Evolutionary conservation across 2,888 invertebrate genomes (phyloP).

Genomic region (Sminthurinus aureus): DNA sequence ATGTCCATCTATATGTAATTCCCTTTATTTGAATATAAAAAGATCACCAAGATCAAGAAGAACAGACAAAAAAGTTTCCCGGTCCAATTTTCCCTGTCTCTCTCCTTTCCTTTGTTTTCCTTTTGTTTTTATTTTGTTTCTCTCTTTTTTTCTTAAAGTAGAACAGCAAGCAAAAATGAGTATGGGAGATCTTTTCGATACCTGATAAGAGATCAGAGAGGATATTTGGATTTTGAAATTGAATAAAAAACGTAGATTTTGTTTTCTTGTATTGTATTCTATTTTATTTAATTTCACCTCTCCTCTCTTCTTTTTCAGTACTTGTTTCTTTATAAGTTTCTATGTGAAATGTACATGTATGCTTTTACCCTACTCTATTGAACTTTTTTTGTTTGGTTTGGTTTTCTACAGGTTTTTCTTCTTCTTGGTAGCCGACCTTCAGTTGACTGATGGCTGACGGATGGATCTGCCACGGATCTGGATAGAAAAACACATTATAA

Average conservation of each 20-base stretch:
- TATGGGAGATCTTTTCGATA: neutral
- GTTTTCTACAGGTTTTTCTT: neutral
- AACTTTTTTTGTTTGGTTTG: neutral
- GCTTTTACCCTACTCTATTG: too few species aligned
- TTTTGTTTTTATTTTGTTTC: slow-evolving; percentile 8
- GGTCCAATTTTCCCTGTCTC: neutral
- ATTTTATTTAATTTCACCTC: neutral
- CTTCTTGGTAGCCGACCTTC: slow-evolving; percentile 13
- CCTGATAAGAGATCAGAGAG: neutral
- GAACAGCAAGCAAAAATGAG: neutral
- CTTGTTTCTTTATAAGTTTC: neutral
- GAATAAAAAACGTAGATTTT: neutral
- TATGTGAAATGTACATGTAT: too few species aligned
- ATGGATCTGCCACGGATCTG: neutral
- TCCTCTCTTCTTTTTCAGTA: neutral
- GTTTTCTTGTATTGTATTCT: too few species aligned
- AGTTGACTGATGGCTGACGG: slow-evolving; percentile 2
- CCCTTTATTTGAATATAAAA: too few species aligned
- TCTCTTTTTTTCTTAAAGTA: slow-evolving; percentile 4
- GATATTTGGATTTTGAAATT: neutral
- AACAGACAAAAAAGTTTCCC: neutral
- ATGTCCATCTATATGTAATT: too few species aligned
- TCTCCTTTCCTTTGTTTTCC: slow-evolving; percentile 26
- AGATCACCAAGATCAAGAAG: too few species aligned
- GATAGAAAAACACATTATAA: slow-evolving; percentile 1